A percentile compares a stretch with the other conserved stretches of the same genome.
phyloP scores from a whole-genome alignment of 92 coral and sea anemone species.

The Hydrozoanthus gracilis region DNA sequence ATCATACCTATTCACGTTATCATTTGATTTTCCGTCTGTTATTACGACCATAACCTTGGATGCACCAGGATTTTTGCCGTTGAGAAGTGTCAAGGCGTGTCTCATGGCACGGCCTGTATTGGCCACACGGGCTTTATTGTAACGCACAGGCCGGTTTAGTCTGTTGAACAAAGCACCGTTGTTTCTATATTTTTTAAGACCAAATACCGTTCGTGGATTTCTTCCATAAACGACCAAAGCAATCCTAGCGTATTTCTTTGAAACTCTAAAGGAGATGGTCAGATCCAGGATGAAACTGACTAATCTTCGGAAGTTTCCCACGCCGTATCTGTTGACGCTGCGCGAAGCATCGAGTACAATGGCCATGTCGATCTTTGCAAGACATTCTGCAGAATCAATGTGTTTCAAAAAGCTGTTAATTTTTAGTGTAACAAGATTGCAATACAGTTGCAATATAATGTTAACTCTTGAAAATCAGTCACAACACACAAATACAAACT shows the following conservation, averaged over 20 bases:
- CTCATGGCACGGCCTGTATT: slow-evolving; percentile 78
- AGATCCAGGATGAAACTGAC: slow-evolving; percentile 78
- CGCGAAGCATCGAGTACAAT: slow-evolving; percentile 89
- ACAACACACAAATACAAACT: too few relatives aligned
- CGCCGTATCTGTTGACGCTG: slow-evolving; percentile 85
- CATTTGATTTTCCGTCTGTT: slow-evolving; percentile 88
- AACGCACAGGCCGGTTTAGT: slow-evolving; percentile 55
- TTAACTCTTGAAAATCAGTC: too few relatives aligned
- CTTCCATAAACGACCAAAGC: slow-evolving; percentile 74
- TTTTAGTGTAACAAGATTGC: too few relatives aligned
- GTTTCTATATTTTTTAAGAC: slow-evolving; percentile 66
- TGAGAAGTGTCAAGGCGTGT: too few relatives aligned
- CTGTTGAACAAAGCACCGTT: slow-evolving; percentile 68
- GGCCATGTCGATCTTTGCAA: slow-evolving; percentile 79
- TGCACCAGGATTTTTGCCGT: background rate
- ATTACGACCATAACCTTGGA: slow-evolving; percentile 82
- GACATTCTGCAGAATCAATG: slow-evolving; percentile 62
- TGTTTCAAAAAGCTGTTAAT: too few relatives aligned
- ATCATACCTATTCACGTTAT: slow-evolving; percentile 75
- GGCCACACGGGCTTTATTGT: slow-evolving; percentile 52
- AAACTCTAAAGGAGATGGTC: slow-evolving; percentile 76
- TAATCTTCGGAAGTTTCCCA: slow-evolving; percentile 85
- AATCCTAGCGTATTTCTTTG: slow-evolving; percentile 70
- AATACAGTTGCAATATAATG: too few relatives aligned
- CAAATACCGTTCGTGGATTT: slow-evolving; percentile 57